These are phyloP conservation scores for Notolepis coatsorum DNA, from an alignment of 2,797 vertebrate genomes.

Conservation along the genomic window DNA sequence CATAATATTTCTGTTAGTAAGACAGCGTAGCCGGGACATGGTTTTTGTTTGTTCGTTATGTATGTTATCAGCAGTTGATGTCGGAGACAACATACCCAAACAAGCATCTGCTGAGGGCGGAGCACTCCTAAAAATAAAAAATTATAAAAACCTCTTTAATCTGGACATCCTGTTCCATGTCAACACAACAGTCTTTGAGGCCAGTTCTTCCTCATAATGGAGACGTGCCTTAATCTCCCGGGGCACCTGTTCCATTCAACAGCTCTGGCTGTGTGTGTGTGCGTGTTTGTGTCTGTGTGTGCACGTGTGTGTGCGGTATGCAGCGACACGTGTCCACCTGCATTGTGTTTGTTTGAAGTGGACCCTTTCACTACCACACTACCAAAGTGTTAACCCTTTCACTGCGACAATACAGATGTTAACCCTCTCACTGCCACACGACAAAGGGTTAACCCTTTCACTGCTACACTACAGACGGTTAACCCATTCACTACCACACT, in stretches of 20 bases:
- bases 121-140: conserved; percentile 49
- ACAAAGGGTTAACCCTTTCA: too few species aligned
- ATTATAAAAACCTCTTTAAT: conserved; percentile 73
- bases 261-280: conserved; percentile 61
- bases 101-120: conserved; percentile 60
- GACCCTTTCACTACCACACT: too few species aligned
- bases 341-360: conserved; percentile 66
- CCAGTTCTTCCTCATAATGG: conserved; percentile 73
- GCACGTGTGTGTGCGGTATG: conserved; percentile 9
- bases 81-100: conserved; percentile 73
- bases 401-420: too few species aligned
- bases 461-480: too few species aligned
- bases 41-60: conserved; percentile 40
- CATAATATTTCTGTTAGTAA: conserved; percentile 53
- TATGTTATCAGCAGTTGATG: conserved; percentile 67
- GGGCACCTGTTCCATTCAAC: conserved; percentile 83
- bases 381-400: too few species aligned
- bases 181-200: conserved; percentile 79
- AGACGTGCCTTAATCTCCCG: conserved; percentile 77
- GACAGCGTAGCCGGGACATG: conserved; percentile 58
- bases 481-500: too few species aligned
- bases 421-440: too few species aligned
- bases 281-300: conserved; percentile 18
- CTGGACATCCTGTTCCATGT: conserved; percentile 76
- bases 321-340: conserved; percentile 70